Evolutionary conservation across 2,888 invertebrate species (phyloP), one percentile per base, ranked within the genome.

Genomic region (Stenotaenia linearis): DNA sequence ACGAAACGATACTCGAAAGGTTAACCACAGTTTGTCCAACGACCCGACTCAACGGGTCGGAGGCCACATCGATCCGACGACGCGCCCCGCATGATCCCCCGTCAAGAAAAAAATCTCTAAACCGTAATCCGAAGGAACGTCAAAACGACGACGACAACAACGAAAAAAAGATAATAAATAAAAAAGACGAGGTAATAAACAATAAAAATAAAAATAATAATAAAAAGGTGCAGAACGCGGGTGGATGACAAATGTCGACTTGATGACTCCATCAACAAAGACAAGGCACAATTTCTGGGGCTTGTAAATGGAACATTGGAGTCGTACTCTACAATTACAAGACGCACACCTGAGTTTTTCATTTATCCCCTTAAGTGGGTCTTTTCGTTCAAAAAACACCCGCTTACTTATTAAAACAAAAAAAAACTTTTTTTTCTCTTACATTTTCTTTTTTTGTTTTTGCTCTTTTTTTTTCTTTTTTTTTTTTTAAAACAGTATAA

Each of bases 191-290:
- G 15, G 50, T 18, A 40, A 40, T 50, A n/a, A 7, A 5, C 56
- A 23, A 56, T 5, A 69, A 69, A 69, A 69, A 69, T 69, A 69
- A 28, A 69, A 69, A 28, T 28, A 69, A 69, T 69, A 69, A 25
- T 28, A 28, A 69, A 69, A 69, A 69, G 28, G 69, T 69, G 69
- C 18, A 50, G 50, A 25, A 69, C 28, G 69, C 69, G 69, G 69
- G 23, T 10, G 69, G 69, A 10, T 69, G 69, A 69, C 69, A 69
- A 69, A 69, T 69, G 69, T 69, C 69, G 25, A 25, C 25, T 69
- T 69, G 69, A 69, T 69, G 69, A 25, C 69, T 69, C 69, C 69
- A 69, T 69, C 69, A 69, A 28, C 69, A 25, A 69, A 69, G 69
- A 69, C 69, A 69, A 69, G 69, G 69, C 25, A 25, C 69, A 69